A percentile compares a stretch with the other conserved stretches of the same genome.
These are phyloP conservation scores for Micromussa lordhowensis DNA, from an alignment of 92 coral and sea anemone genomes.

Conservation along the genomic window DNA sequence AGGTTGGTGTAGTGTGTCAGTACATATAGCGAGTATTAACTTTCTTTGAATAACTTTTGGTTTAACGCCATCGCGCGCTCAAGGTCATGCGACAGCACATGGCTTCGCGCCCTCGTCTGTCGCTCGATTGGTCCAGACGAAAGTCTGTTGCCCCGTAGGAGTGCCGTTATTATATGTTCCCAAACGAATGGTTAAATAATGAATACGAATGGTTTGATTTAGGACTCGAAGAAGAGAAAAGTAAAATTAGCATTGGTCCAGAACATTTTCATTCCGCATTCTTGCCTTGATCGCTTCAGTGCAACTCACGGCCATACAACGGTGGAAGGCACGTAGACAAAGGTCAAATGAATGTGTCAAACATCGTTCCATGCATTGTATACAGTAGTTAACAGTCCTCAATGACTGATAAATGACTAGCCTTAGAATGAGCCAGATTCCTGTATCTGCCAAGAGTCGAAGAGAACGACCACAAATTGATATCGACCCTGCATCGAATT, in stretches of 20 bases:
- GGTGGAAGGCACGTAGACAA: not conserved
- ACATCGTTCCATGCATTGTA: not conserved
- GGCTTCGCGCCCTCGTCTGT: not conserved
- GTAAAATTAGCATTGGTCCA: not conserved
- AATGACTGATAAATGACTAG: not conserved
- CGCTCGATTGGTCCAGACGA: not conserved
- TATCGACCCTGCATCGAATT: not conserved
- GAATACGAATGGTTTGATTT: not conserved
- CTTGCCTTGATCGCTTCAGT: not conserved
- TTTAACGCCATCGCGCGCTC: not conserved
- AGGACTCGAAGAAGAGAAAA: not conserved
- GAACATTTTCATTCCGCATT: not conserved
- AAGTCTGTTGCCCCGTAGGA: too few relatives aligned
- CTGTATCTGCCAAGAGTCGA: not conserved
- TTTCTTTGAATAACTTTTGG: not conserved
- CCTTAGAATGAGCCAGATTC: not conserved
- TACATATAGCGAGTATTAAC: not conserved
- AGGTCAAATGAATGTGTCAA: constrained; percentile 37
- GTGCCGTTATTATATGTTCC: too few relatives aligned
- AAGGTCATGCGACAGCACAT: constrained; percentile 9
- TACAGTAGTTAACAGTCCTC: not conserved
- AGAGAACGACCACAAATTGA: not conserved
- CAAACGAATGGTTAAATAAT: not conserved
- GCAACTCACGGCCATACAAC: not conserved
- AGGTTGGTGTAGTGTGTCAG: constrained; percentile 18